A percentile compares a stretch with the other conserved stretches of the same genome.
Evolutionary conservation across 1,140 invertebrate genomes (phyloP).

Genomic region (Palaemon carinicauda): DNA sequence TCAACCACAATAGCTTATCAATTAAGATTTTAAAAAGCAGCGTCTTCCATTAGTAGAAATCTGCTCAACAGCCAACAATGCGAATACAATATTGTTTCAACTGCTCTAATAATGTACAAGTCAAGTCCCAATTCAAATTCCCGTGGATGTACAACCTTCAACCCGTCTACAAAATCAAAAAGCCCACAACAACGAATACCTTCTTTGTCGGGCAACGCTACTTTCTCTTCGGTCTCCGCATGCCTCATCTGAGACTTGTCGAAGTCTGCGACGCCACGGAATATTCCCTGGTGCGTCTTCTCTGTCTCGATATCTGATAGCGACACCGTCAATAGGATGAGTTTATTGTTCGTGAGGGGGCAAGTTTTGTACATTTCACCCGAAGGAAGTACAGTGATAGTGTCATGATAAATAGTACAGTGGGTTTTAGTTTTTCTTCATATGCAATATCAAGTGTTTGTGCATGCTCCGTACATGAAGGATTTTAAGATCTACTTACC

Average conservation of each 20-base stretch:
- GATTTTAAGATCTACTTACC: too few species aligned
- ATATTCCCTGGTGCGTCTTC: conserved; percentile 63
- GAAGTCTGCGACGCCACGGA: conserved; percentile 62
- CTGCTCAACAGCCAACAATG: neutral
- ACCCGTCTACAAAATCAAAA: neutral
- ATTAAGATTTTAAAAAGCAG: neutral
- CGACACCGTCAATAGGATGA: neutral
- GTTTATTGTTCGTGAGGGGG: too few species aligned
- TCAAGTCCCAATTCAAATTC: too few species aligned
- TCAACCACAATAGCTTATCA: too few species aligned
- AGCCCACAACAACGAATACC: conserved; percentile 72
- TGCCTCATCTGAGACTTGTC: conserved; percentile 68
- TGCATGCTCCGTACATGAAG: too few species aligned
- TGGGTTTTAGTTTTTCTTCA: too few species aligned
- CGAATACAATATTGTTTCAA: neutral
- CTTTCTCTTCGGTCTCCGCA: conserved; percentile 92
- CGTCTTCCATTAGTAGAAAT: neutral
- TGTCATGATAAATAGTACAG: too few species aligned
- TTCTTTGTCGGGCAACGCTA: conserved; percentile 91
- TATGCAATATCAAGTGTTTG: too few species aligned
- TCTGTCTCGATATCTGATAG: conserved; percentile 63
- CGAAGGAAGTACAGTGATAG: too few species aligned
- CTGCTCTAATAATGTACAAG: too few species aligned
- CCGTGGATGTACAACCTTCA: neutral
- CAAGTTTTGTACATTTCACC: too few species aligned